Evolutionary conservation across 2,888 invertebrate genomes (phyloP).

Genomic region (Pterostichus niger): DNA sequence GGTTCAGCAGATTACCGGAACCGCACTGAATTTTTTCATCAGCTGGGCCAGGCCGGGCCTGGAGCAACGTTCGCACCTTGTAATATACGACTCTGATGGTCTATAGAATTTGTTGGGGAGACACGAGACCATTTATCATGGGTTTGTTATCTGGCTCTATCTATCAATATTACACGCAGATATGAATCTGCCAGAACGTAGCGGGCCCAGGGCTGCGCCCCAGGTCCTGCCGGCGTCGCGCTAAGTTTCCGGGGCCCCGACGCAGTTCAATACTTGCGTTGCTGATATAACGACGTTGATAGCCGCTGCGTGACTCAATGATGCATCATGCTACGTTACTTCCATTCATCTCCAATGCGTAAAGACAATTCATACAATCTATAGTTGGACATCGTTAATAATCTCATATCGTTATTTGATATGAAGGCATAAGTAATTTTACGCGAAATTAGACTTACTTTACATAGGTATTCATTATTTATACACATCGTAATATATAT

Average conservation of each 20-base stretch:
- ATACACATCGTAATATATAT: too few species aligned
- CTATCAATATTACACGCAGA: constrained; percentile 71
- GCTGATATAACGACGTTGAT: constrained; percentile 45
- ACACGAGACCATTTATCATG: constrained; percentile 71
- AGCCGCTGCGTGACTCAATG: constrained; percentile 13
- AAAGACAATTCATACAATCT: constrained; percentile 21
- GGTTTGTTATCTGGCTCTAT: constrained; percentile 70
- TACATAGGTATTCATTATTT: too few species aligned
- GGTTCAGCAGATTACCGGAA: neutral
- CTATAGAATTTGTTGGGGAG: constrained; percentile 70
- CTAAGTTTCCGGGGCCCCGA: constrained; percentile 2
- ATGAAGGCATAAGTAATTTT: too few species aligned
- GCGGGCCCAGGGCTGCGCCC: constrained; percentile 13
- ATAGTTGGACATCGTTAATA: neutral
- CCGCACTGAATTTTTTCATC: constrained; percentile 18
- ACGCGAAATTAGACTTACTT: too few species aligned
- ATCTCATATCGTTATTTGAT: too few species aligned
- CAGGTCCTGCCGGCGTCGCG: constrained; percentile 12
- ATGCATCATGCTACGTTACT: constrained; percentile 18
- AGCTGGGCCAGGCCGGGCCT: constrained; percentile 42
- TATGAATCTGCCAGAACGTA: constrained; percentile 68
- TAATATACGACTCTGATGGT: constrained; percentile 70
- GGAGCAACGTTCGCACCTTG: constrained; percentile 69
- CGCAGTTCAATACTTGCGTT: constrained; percentile 48
- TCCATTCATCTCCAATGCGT: constrained; percentile 27